Conservation (phyloP, 2,888 invertebrate species). For the Hemithea aestivaria region DNA sequence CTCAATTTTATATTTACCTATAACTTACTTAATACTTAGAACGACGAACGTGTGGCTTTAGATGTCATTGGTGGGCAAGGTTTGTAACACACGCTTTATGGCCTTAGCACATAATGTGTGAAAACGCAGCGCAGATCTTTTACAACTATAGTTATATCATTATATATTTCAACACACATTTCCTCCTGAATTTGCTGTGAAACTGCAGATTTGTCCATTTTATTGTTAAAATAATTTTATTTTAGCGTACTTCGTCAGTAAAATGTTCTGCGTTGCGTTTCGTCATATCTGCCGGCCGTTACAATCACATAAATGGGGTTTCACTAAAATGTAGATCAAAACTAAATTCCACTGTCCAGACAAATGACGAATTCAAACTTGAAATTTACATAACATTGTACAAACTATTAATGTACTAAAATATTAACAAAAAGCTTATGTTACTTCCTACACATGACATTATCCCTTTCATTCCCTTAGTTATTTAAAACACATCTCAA, state of each 20-base stretch:
- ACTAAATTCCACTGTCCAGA: constrained; percentile 33
- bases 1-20: constrained; percentile 61
- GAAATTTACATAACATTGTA: constrained; percentile 5
- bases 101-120: too few relatives aligned
- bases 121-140: too few relatives aligned
- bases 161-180: too few relatives aligned
- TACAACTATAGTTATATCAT: too few relatives aligned
- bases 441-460: constrained; percentile 19
- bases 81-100: constrained; percentile 64
- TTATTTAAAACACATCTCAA: constrained; percentile 11
- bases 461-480: constrained; percentile 12
- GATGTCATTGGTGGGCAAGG: constrained; percentile 75
- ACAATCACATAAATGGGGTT: too few relatives aligned
- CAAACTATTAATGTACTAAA: constrained; percentile 17
- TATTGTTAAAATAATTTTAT: too few relatives aligned
- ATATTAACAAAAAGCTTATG: constrained; percentile 19
- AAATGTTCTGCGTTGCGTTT: too few relatives aligned
- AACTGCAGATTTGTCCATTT: too few relatives aligned
- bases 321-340: too few relatives aligned
- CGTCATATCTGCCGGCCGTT: too few relatives aligned
- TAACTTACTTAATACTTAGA: constrained; percentile 76
- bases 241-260: too few relatives aligned
- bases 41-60: constrained; percentile 72
- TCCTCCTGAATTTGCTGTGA: too few relatives aligned
- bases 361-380: constrained; percentile 34